Conservation (phyloP, 2,797 vertebrate genomes). For the Siniperca obscura region DNA sequence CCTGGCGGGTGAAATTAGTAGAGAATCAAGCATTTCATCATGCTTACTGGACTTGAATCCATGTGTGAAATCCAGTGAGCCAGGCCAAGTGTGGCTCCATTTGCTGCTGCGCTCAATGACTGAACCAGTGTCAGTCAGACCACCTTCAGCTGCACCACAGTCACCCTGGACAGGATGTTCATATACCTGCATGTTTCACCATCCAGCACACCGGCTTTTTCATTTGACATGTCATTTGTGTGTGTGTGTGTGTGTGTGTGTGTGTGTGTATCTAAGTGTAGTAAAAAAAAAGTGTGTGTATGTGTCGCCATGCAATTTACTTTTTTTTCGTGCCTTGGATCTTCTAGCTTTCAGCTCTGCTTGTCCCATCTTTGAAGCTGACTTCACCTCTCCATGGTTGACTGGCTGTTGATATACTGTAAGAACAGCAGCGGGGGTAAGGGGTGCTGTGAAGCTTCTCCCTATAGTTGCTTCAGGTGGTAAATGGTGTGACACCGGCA, state of each 20-base stretch:
- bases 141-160: conserved; percentile 47
- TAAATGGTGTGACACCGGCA: conserved; percentile 64
- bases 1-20: conserved; percentile 61
- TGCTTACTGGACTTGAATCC: conserved; percentile 72
- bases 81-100: conserved; percentile 55
- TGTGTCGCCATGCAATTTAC: conserved; percentile 37
- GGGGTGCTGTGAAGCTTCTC: conserved; percentile 21
- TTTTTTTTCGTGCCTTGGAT: conserved; percentile 34
- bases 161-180: conserved; percentile 27
- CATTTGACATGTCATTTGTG: conserved; percentile 21
- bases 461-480: conserved; percentile 27
- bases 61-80: conserved; percentile 77
- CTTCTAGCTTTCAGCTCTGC: conserved; percentile 47
- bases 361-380: conserved; percentile 49
- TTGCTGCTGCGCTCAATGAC: conserved; percentile 52
- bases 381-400: conserved; percentile 56
- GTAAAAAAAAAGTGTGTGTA: neutral
- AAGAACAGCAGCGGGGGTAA: conserved; percentile 21
- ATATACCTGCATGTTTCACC: conserved; percentile 17
- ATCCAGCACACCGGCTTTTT: conserved; percentile 24
- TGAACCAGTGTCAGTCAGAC: conserved; percentile 42
- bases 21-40: conserved; percentile 69
- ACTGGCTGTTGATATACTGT: conserved; percentile 53
- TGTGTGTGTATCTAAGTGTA: neutral
- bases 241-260: neutral